A percentile compares a stretch with the other conserved stretches of the same genome.
These are phyloP conservation scores for Tonatia bakeri DNA, from an alignment of 2,113 vertebrate genomes.

Conservation along the genomic window DNA sequence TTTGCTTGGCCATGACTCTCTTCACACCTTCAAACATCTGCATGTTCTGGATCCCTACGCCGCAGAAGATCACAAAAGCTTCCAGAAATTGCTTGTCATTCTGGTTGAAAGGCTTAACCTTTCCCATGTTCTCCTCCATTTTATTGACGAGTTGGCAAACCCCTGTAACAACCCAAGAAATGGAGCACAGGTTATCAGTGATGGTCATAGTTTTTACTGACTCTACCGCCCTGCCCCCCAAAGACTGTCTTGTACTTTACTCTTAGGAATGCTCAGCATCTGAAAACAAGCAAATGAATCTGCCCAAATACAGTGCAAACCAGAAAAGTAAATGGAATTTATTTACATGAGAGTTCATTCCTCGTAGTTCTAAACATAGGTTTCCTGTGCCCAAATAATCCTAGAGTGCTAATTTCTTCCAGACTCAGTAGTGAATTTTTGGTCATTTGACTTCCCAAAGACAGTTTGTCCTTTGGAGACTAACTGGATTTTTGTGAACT, in stretches of 20 bases:
- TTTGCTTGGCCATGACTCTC: conserved; percentile 97
- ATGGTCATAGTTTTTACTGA: not conserved
- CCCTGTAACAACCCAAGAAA: conserved; percentile 79
- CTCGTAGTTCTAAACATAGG: not conserved
- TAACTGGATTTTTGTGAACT: conserved; percentile 79
- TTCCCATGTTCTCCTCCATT: conserved; percentile 89
- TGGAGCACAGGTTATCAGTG: not conserved
- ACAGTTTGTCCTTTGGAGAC: conserved; percentile 80
- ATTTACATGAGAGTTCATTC: not conserved
- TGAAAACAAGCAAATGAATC: not conserved
- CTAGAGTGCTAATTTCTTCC: conserved; percentile 60
- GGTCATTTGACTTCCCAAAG: conserved; percentile 77
- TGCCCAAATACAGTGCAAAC: not conserved
- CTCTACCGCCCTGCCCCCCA: not conserved
- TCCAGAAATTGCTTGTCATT: conserved; percentile 98
- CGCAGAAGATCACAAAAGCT: conserved; percentile 97
- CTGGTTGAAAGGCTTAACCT: conserved; percentile 93
- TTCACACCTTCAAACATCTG: conserved; percentile 99
- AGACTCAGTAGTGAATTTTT: conserved; percentile 67
- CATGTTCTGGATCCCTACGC: conserved; percentile 97
- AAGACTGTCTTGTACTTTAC: not conserved
- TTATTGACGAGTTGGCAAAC: conserved; percentile 98
- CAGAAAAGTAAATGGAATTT: not conserved
- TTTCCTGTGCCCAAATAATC: conserved; percentile 39
- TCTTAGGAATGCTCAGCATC: not conserved